A percentile compares a stretch with the other conserved stretches of the same genome.
phyloP scores from a whole-genome alignment of 2,888 invertebrate genomes.

The Germaria angustata region DNA sequence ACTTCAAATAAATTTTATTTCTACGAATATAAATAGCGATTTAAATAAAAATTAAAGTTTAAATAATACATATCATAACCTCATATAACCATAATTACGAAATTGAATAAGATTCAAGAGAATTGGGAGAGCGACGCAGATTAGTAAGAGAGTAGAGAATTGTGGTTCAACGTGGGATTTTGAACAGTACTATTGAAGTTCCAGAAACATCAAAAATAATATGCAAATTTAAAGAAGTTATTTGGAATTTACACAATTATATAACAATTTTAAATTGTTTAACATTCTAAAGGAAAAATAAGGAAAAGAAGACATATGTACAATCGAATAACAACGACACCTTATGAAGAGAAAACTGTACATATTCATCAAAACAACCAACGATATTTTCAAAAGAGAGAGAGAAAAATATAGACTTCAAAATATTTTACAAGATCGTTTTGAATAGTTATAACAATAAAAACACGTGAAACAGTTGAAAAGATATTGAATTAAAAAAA shows the following conservation, averaged over 20 bases:
- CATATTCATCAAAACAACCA: conserved; percentile 62
- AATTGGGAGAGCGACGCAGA: conserved; percentile 3
- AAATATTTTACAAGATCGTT: conserved; percentile 3
- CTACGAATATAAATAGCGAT: conserved; percentile 52
- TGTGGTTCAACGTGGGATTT: conserved; percentile 56
- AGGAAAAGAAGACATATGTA: conserved; percentile 11
- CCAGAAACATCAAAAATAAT: neutral
- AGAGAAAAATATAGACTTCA: conserved; percentile 23
- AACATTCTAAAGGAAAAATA: neutral
- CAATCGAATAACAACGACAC: conserved; percentile 66
- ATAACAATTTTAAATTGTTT: conserved; percentile 35
- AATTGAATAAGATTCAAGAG: conserved; percentile 14
- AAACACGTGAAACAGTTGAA: conserved; percentile 42
- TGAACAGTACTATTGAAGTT: conserved; percentile 16
- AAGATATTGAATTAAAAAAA: conserved; percentile 8
- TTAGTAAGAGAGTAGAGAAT: conserved; percentile 26
- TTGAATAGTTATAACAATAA: conserved; percentile 22
- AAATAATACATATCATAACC: conserved; percentile 51
- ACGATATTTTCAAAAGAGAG: conserved; percentile 52
- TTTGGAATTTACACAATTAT: conserved; percentile 10
- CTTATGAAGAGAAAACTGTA: conserved; percentile 71
- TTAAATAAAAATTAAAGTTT: conserved; percentile 7
- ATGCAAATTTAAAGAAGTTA: neutral
- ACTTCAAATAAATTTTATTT: conserved; percentile 52
- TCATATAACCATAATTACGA: conserved; percentile 62